Evolutionary conservation across 2,113 vertebrate species (phyloP).

Genomic region (Parus major): DNA sequence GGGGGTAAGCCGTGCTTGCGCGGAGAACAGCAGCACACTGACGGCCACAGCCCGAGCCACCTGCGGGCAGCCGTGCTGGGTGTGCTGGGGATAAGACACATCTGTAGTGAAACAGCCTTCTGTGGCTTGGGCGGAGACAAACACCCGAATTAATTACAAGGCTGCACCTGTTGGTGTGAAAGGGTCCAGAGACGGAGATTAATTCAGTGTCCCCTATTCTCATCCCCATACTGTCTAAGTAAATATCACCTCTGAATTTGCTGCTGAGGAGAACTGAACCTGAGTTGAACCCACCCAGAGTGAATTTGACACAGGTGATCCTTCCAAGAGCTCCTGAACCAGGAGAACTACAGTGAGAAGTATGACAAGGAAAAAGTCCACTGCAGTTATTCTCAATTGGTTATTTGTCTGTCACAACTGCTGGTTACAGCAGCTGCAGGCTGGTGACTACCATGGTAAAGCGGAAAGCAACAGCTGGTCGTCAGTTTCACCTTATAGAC

Average conservation of each 20-base stretch:
- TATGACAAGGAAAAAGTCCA: background rate
- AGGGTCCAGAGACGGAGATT: background rate
- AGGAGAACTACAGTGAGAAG: background rate
- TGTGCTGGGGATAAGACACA: rapidly evolving
- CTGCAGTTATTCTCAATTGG: rapidly evolving
- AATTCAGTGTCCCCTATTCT: background rate
- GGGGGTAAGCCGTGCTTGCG: rapidly evolving
- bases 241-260: background rate
- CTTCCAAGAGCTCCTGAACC: background rate
- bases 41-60: rapidly evolving
- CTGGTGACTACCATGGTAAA: rapidly evolving
- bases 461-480: background rate
- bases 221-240: background rate
- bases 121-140: rapidly evolving
- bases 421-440: background rate
- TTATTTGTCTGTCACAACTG: background rate
- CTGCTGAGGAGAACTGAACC: background rate
- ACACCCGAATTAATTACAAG: background rate
- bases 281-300: background rate
- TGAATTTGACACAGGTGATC: background rate
- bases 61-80: rapidly evolving
- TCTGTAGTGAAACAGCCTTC: background rate
- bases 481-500: background rate
- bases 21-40: rapidly evolving
- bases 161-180: background rate